These are phyloP conservation scores for Peromyscus polionotus DNA, from an alignment of 2,113 vertebrate species.

Conservation along the genomic window DNA sequence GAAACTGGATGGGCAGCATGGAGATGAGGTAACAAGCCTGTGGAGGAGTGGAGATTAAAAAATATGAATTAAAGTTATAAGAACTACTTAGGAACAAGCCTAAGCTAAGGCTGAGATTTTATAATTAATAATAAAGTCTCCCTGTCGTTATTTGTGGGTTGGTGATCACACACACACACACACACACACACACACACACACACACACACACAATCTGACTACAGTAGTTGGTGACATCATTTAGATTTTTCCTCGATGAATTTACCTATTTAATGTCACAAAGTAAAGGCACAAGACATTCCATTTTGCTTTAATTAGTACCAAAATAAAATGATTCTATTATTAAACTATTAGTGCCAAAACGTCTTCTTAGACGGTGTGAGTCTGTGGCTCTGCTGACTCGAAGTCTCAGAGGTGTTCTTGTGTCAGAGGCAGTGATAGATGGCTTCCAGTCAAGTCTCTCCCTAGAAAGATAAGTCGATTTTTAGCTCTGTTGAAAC, in stretches of 20 bases:
- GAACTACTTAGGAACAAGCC: not conserved
- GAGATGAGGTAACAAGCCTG: not conserved
- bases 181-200: not conserved
- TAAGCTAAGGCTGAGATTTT: not conserved
- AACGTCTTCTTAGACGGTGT: not conserved
- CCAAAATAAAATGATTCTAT: slow-evolving; percentile 31
- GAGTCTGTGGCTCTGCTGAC: not conserved
- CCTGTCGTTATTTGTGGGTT: not conserved
- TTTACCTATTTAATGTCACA: slow-evolving; percentile 33
- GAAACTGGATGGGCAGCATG: not conserved
- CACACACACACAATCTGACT: not conserved
- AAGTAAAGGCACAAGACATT: slow-evolving; percentile 8
- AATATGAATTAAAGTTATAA: not conserved
- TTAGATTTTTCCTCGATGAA: slow-evolving; percentile 46
- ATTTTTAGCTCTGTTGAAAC: slow-evolving; percentile 59
- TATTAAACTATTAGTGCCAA: not conserved
- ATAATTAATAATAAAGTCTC: not conserved
- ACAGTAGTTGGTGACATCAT: slow-evolving; percentile 1
- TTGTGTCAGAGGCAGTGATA: slow-evolving; percentile 22
- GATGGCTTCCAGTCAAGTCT: slow-evolving; percentile 26
- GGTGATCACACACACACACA: not conserved
- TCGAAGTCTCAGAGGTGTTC: slow-evolving; percentile 16
- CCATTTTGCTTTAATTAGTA: slow-evolving; percentile 48
- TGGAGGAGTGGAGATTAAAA: not conserved
- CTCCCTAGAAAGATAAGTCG: slow-evolving; percentile 57